phyloP scores from a whole-genome alignment of 1,140 invertebrate species.

The Drosophila sproati region DNA sequence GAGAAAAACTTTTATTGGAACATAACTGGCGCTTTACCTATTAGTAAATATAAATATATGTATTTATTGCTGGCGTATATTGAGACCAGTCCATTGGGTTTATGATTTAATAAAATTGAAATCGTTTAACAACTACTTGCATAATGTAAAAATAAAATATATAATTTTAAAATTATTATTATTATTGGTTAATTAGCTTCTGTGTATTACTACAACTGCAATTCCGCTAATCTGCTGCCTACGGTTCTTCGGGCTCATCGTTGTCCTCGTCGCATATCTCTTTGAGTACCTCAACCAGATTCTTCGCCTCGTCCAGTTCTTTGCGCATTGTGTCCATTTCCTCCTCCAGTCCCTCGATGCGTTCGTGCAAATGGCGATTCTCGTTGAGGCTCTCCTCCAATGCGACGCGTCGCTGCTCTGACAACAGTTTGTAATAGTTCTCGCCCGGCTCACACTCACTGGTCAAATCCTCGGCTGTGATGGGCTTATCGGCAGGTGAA shows the following conservation, averaged over 20 bases:
- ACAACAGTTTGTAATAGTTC: constrained; percentile 88
- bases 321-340: constrained; percentile 87
- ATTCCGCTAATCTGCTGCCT: constrained; percentile 31
- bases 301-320: constrained; percentile 87
- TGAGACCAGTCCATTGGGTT: constrained; percentile 59
- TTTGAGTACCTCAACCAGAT: constrained; percentile 87
- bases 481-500: constrained; percentile 53
- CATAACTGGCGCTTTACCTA: constrained; percentile 52
- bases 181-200: constrained; percentile 37
- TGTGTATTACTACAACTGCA: constrained; percentile 15
- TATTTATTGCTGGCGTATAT: constrained; percentile 59
- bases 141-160: constrained; percentile 38
- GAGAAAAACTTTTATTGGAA: constrained; percentile 61
- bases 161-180: constrained; percentile 25
- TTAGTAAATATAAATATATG: constrained; percentile 44
- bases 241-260: constrained; percentile 40
- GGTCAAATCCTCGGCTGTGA: constrained; percentile 86
- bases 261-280: constrained; percentile 85
- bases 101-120: constrained; percentile 49
- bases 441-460: constrained; percentile 86
- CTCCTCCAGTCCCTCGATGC: constrained; percentile 86
- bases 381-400: constrained; percentile 87
- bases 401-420: constrained; percentile 87
- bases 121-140: constrained; percentile 52
- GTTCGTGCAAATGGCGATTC: constrained; percentile 86